Evolutionary conservation across 2,113 vertebrate species (phyloP).

Genomic region (Centropus unirufus): DNA sequence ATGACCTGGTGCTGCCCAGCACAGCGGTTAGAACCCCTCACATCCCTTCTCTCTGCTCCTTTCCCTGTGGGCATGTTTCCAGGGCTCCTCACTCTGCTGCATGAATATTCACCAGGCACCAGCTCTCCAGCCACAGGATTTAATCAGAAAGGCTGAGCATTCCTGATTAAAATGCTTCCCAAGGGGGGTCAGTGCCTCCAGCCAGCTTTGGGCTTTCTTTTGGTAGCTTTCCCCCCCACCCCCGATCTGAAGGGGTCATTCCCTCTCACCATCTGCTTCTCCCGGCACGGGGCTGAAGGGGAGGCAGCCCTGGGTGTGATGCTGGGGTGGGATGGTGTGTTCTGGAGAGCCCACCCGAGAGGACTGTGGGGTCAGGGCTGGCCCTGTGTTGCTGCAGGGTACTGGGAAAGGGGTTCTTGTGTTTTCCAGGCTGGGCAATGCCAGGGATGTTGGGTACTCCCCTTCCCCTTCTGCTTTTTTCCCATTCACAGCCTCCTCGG

Average conservation of each 20-base stretch:
- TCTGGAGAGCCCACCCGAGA: not conserved
- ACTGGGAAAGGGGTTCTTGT: not conserved
- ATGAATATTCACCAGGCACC: slow-evolving; percentile 65
- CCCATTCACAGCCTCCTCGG: not conserved
- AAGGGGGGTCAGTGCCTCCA: slow-evolving; percentile 51
- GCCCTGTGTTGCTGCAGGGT: not conserved
- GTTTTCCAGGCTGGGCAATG: not conserved
- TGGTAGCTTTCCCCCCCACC: not conserved
- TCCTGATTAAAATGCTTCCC: slow-evolving; percentile 59
- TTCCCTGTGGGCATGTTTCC: slow-evolving; percentile 15
- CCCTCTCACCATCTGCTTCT: slow-evolving; percentile 57
- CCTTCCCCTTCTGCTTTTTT: not conserved
- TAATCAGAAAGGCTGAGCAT: slow-evolving; percentile 61
- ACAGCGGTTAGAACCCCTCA: not conserved
- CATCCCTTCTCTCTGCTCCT: not conserved
- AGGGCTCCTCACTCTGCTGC: not conserved
- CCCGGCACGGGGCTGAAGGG: not conserved
- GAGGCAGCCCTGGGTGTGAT: not conserved
- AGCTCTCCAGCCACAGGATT: slow-evolving; percentile 40
- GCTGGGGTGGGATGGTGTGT: not conserved
- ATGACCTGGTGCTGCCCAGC: not conserved
- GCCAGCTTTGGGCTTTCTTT: slow-evolving; percentile 47
- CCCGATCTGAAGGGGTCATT: not conserved
- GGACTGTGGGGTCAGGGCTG: not conserved
- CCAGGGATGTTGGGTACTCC: not conserved